Conservation (phyloP, 1,140 invertebrate species). For the Papilio polyxenes region DNA sequence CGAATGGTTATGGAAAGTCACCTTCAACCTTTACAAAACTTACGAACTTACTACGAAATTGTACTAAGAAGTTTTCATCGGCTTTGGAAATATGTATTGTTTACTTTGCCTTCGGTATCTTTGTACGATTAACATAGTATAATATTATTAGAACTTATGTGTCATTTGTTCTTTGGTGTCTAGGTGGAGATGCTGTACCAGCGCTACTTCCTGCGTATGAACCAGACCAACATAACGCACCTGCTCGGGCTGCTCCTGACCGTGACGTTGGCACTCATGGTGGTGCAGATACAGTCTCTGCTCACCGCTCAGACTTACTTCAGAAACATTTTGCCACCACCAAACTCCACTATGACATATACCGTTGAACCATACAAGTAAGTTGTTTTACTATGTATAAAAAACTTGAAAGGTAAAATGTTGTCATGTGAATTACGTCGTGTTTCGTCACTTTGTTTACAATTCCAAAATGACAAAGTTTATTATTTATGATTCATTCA, state of each 20-base stretch:
- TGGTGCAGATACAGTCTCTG: slow-evolving; percentile 79
- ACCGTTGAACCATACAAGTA: slow-evolving; percentile 44
- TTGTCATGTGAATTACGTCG: too few species aligned
- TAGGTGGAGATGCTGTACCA: slow-evolving; percentile 95
- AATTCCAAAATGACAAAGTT: too few species aligned
- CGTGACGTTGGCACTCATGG: slow-evolving; percentile 84
- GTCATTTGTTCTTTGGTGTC: neutral
- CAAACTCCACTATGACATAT: slow-evolving; percentile 34
- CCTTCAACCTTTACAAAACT: too few species aligned
- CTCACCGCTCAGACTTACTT: slow-evolving; percentile 62
- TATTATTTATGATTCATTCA: neutral
- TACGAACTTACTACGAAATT: too few species aligned
- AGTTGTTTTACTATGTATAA: neutral
- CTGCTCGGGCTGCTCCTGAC: slow-evolving; percentile 88
- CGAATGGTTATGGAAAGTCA: too few species aligned
- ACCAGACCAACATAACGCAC: slow-evolving; percentile 93
- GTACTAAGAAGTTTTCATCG: too few species aligned
- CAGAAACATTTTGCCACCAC: slow-evolving; percentile 39
- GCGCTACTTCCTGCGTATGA: slow-evolving; percentile 95
- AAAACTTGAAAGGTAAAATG: neutral
- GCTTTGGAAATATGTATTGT: too few species aligned
- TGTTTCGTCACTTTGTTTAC: too few species aligned
- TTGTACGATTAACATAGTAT: too few species aligned
- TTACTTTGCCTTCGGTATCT: too few species aligned
- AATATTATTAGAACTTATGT: neutral